phyloP scores from a whole-genome alignment of 2,113 vertebrate genomes.

The Hippopotamus amphibius region DNA sequence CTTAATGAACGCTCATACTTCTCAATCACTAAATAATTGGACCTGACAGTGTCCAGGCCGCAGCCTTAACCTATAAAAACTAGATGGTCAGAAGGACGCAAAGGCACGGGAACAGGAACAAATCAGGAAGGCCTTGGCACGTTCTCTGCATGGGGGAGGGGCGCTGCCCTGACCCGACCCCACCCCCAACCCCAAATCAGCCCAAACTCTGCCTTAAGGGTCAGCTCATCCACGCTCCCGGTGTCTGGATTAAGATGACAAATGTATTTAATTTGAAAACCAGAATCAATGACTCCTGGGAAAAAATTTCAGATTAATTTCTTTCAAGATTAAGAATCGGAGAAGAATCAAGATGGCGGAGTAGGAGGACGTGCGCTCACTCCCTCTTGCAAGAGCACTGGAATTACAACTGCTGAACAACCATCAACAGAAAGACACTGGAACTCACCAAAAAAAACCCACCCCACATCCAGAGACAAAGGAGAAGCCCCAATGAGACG shows the following conservation, averaged over 20 bases:
- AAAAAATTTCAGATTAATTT: not conserved
- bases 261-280: not conserved
- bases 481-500: too few relatives aligned
- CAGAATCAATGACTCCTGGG: not conserved
- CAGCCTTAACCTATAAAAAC: not conserved
- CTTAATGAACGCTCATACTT: not conserved
- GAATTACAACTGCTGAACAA: too few relatives aligned
- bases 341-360: too few relatives aligned
- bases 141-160: fast-evolving
- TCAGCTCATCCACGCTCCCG: not conserved
- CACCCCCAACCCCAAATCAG: not conserved
- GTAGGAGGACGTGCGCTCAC: too few relatives aligned
- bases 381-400: too few relatives aligned
- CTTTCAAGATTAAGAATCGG: not conserved
- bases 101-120: fast-evolving
- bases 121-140: fast-evolving
- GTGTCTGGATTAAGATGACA: not conserved
- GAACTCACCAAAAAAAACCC: too few relatives aligned
- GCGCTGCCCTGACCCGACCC: too few relatives aligned
- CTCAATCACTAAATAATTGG: not conserved
- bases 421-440: too few relatives aligned
- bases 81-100: fast-evolving
- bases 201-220: not conserved
- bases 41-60: not conserved
- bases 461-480: too few relatives aligned